phyloP scores from a whole-genome alignment of 2,888 invertebrate species.

The Omphaloscelis lunosa region DNA sequence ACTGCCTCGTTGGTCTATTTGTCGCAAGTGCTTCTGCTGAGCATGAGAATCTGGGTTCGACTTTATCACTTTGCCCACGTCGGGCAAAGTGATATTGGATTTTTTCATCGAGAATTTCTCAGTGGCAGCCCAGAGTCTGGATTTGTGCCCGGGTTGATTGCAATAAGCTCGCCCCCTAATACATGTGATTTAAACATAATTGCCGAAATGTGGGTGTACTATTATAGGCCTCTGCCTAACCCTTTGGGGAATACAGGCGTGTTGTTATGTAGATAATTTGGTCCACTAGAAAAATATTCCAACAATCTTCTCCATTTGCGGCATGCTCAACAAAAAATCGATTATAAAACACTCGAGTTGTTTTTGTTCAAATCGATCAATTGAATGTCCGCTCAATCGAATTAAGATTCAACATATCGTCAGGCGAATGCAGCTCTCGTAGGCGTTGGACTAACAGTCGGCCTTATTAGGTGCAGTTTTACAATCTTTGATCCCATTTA shows the following conservation, averaged over 20 bases:
- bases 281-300: background rate
- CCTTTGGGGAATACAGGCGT: background rate
- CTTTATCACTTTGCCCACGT: too few relatives aligned
- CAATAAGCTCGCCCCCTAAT: too few relatives aligned
- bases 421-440: conserved; percentile 43
- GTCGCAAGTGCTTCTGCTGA: background rate
- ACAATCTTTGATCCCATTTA: conserved; percentile 45
- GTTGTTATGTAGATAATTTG: background rate
- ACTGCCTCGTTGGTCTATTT: background rate
- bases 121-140: background rate
- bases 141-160: too few relatives aligned
- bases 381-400: conserved; percentile 16
- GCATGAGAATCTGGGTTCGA: background rate
- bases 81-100: background rate
- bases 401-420: conserved; percentile 19
- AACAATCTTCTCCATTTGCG: background rate
- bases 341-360: background rate
- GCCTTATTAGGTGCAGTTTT: conserved; percentile 56
- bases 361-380: conserved; percentile 12
- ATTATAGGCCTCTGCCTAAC: background rate
- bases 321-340: background rate
- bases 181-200: background rate
- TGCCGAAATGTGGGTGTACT: background rate
- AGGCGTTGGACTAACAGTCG: conserved; percentile 33
- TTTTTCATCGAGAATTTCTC: background rate